Conservation (phyloP, 2,113 vertebrate genomes). For the Zosterops hypoxanthus region DNA sequence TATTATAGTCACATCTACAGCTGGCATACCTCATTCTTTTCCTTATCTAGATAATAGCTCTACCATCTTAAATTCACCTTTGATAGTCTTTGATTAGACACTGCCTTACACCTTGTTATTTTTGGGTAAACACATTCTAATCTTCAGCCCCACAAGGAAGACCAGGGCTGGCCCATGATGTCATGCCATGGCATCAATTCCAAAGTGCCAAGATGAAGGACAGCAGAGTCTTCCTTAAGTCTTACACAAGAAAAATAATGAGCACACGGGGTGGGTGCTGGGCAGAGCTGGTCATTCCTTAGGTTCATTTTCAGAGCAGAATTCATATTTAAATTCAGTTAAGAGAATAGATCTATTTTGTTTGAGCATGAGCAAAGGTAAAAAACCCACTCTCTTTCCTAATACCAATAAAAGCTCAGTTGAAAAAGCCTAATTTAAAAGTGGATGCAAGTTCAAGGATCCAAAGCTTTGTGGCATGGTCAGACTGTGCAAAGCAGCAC, state of each 20-base stretch:
- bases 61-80: not conserved
- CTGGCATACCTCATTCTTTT: not conserved
- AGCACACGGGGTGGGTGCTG: not conserved
- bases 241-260: not conserved
- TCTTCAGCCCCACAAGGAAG: not conserved
- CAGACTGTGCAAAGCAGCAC: not conserved
- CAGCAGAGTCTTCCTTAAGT: not conserved
- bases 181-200: not conserved
- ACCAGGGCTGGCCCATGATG: rapidly evolving
- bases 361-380: not conserved
- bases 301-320: not conserved
- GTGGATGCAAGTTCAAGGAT: not conserved
- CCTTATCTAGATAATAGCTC: not conserved
- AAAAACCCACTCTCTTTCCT: not conserved
- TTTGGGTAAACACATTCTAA: not conserved
- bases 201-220: not conserved
- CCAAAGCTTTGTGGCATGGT: not conserved
- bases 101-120: not conserved
- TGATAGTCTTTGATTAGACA: not conserved
- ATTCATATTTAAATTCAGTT: not conserved
- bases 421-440: not conserved
- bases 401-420: not conserved
- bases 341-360: not conserved
- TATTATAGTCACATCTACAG: not conserved
- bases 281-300: not conserved